A percentile compares a stretch with the other conserved stretches of the same genome.
Evolutionary conservation across 2,888 invertebrate genomes (phyloP).

Genomic region (Phymatocera aterrima): DNA sequence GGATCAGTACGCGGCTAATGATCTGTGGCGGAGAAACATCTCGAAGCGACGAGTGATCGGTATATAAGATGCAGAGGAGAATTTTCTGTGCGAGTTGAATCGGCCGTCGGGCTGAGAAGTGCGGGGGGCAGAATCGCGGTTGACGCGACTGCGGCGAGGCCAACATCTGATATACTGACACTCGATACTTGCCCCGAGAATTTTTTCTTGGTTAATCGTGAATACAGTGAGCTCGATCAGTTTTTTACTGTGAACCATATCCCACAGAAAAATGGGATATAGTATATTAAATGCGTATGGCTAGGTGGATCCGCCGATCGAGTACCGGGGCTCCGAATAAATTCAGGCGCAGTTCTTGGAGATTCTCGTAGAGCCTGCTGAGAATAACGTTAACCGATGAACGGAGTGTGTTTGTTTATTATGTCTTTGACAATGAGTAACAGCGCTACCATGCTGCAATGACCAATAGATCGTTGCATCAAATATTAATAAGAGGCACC

Average conservation of each 20-base stretch:
- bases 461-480: background rate
- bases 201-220: constrained; percentile 20
- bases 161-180: constrained; percentile 33
- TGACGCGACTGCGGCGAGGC: constrained; percentile 27
- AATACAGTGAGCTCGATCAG: constrained; percentile 8
- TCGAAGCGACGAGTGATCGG: background rate
- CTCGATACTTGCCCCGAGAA: constrained; percentile 34
- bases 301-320: background rate
- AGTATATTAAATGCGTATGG: background rate
- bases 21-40: background rate
- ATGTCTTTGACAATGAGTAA: constrained; percentile 15
- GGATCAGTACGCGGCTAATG: background rate
- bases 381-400: constrained; percentile 32
- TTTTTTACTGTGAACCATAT: background rate
- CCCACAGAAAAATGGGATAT: background rate
- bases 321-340: background rate
- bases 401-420: constrained; percentile 22
- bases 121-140: background rate
- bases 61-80: background rate
- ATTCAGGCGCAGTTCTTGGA: background rate
- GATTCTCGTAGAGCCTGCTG: constrained; percentile 7
- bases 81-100: background rate
- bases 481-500: background rate
- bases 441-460: constrained; percentile 41
- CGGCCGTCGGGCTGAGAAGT: background rate